Evolutionary conservation across 2,797 vertebrate genomes (phyloP).

Genomic region (Sebastes vulpes): DNA sequence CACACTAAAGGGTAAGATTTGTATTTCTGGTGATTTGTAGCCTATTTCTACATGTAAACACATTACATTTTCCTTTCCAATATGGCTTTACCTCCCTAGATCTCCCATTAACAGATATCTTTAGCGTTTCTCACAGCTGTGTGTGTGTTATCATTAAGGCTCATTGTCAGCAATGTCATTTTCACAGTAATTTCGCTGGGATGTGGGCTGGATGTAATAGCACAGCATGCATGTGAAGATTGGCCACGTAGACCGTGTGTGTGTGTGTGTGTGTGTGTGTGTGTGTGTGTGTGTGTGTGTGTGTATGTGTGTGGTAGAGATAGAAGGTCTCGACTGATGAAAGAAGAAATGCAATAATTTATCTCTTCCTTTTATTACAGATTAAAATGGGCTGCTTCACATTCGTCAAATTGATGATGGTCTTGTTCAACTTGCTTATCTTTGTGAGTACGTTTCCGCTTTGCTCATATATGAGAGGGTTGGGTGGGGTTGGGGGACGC

Average conservation of each 20-base stretch:
- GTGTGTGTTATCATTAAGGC: conserved; percentile 37
- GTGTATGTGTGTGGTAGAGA: background rate
- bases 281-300: background rate
- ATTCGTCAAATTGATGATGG: conserved; percentile 91
- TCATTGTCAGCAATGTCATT: conserved; percentile 42
- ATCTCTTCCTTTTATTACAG: conserved; percentile 70
- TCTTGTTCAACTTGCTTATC: conserved; percentile 91
- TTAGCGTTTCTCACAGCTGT: conserved; percentile 2
- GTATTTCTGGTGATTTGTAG: background rate
- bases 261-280: background rate
- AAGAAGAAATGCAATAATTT: conserved; percentile 25
- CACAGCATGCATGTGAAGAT: background rate
- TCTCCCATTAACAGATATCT: conserved; percentile 14
- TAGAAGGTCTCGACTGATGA: conserved; percentile 22
- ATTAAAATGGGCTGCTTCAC: conserved; percentile 91
- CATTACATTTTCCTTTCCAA: background rate
- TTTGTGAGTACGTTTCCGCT: conserved; percentile 89
- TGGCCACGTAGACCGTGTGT: background rate
- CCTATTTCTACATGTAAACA: background rate
- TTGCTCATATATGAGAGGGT: conserved; percentile 11
- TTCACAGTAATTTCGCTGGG: conserved; percentile 31
- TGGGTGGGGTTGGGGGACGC: background rate
- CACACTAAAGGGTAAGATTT: conserved; percentile 22
- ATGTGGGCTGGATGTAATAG: conserved; percentile 35
- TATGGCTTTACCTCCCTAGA: background rate